Evolutionary conservation across 2,113 vertebrate species (phyloP), one percentile per base, ranked within the genome.

Genomic region (Heterotilapia buettikoferi): DNA sequence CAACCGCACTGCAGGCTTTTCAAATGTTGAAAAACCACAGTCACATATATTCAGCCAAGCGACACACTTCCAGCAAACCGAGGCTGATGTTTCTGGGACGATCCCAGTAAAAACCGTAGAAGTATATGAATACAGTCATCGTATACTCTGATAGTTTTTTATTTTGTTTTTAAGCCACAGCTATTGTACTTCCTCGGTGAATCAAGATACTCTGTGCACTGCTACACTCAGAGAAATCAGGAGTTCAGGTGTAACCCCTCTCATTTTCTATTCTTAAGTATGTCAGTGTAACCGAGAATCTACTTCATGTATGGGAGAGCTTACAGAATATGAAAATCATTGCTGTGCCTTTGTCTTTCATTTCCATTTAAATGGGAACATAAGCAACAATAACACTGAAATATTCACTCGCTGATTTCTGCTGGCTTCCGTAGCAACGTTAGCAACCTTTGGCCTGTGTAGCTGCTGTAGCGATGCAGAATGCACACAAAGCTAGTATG

Each of bases 381-480:
- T 16, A 40, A 40, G 16, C 2, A 43, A 26, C 31, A 66, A 24
- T 7, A 19, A 6, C 11, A 18, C 9, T 7, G 8, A 26, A 6
- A 76, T 7, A 24, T 80, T 52, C 73, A 24, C 14, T 43, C 12
- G 6, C 4, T 78, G 1, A 33, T 36, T 5, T 11, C 10, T 43
- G 63, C 31, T 68, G 6, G 71, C 92, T 95, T 95, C 92, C 89
- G 89, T 90, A 94, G 95, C 92, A 86, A 3, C 59, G 9, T 52
- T 47, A 84, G 94, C 93, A 90, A 88, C 80, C 52, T 59, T 2
- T 79, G 63, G 61, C 89, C 84, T 88, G 63, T 38, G 54, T 43
- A 38, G 56, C 63, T 40, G 31, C 26, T 66, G 50, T 14, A 13
- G 50, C 45, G 79, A 29, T 19, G 9, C 29, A 61, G 6, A 63